Evolutionary conservation across 2,888 invertebrate species (phyloP), one percentile per base, ranked within the genome.

Genomic region (Schizotus pectinicornis): DNA sequence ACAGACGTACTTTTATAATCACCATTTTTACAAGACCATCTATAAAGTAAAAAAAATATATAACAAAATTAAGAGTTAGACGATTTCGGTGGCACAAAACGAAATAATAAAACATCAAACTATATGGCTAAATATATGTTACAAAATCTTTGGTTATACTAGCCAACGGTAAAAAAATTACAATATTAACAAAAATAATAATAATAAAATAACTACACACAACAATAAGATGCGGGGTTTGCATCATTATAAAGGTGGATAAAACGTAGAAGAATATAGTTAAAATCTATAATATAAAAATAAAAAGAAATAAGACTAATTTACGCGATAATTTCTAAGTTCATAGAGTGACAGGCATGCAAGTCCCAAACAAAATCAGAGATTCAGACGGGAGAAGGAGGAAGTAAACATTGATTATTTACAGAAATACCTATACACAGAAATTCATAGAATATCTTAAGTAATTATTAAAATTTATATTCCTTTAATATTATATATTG

Each of bases 101-200:
- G 59, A 64, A 65, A 68, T 63, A 52, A 67, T 66, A 62, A 51
- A 65, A 65, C 63, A 66, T 64, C 64, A 68, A 64, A 66, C 58
- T 64, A 59, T 62, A 70, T 71, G 72, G 73, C 72, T 75, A 68
- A 67, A 73, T 76, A 73, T 76, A 78, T 79, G 73, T 75, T 79
- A 79, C 78, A 79, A 63, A 67, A 64, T 80, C 80, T 80, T 80
- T 80, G 80, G 80, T 79, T 77, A 77, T 74, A 77, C 80, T 79
- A 80, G 80, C 80, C 79, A n/a, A 77, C 34, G 32, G 12, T 31
- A 72, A 65, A 69, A 73, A 68, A 69, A 70, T 67, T 67, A 63
- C 62, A 68, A 63, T 63, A 63, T 63, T 65, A 67, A 71, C 61
- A 65, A 70, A 70, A 67, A n/a, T n/a, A 67, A 66, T 63, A 64